Evolutionary conservation across 2,888 invertebrate genomes (phyloP).

Genomic region (Polylopha cassiicola): DNA sequence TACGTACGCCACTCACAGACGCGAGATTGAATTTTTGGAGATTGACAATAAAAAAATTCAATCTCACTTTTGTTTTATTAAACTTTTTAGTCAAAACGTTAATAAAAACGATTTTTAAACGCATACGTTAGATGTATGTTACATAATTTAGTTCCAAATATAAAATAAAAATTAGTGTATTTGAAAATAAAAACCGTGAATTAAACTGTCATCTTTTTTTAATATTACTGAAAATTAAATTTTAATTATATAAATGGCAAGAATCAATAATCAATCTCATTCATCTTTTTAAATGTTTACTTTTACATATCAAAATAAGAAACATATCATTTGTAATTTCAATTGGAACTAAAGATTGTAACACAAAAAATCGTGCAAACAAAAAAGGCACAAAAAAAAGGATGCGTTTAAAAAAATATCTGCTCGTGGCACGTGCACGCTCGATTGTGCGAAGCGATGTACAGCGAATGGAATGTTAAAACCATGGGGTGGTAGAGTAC

Average conservation of each 20-base stretch:
- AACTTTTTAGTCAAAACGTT: too few species aligned
- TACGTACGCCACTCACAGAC: conserved; percentile 51
- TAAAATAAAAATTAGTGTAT: too few species aligned
- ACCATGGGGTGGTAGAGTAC: conserved; percentile 14
- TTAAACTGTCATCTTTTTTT: too few species aligned
- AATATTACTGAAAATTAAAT: too few species aligned
- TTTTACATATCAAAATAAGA: too few species aligned
- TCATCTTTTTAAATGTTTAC: conserved; percentile 25
- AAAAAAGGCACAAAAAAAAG: conserved; percentile 21
- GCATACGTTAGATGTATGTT: too few species aligned
- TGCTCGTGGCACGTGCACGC: conserved; percentile 65
- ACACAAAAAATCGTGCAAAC: conserved; percentile 22
- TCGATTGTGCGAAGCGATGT: conserved; percentile 51
- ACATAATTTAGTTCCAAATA: too few species aligned
- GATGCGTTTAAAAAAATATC: conserved; percentile 46
- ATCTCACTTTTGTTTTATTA: conserved; percentile 10
- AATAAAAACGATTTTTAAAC: too few species aligned
- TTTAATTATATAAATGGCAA: too few species aligned
- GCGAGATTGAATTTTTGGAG: conserved; percentile 34
- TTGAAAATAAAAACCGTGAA: too few species aligned
- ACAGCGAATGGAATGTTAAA: conserved; percentile 48
- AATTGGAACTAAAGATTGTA: conserved; percentile 16
- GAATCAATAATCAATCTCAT: conserved; percentile 30
- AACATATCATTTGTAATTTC: too few species aligned
- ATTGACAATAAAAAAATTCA: conserved; percentile 18